Conservation (phyloP, 2,113 vertebrate genomes). For the Anhinga anhinga region DNA sequence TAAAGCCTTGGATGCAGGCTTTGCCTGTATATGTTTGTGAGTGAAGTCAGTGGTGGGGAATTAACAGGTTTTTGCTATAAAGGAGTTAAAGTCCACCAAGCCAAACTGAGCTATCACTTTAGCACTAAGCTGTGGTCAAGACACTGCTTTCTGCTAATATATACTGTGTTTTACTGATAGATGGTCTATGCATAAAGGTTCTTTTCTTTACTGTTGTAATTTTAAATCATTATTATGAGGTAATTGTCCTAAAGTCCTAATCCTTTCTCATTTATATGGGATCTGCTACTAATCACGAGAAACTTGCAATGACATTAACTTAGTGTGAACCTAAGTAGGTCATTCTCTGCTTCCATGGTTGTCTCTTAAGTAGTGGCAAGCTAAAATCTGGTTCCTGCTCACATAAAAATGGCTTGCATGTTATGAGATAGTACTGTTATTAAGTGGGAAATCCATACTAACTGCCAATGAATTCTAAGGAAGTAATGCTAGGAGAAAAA, state of each 20-base stretch:
- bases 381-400: neutral
- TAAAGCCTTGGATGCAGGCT: neutral
- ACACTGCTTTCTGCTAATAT: neutral
- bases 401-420: neutral
- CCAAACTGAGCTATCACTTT: neutral
- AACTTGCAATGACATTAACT: neutral
- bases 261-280: neutral
- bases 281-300: neutral
- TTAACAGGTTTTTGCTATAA: neutral
- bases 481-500: neutral
- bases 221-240: neutral
- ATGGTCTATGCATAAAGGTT: neutral
- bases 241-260: neutral
- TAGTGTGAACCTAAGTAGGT: neutral
- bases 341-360: neutral
- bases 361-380: neutral
- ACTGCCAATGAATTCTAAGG: neutral
- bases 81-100: neutral
- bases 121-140: neutral
- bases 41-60: neutral
- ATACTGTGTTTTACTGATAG: neutral
- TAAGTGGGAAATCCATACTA: neutral
- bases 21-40: neutral
- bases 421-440: neutral
- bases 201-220: neutral